Conservation (phyloP, 2,888 invertebrate species). For the Caenorhabditis panamensis region DNA sequence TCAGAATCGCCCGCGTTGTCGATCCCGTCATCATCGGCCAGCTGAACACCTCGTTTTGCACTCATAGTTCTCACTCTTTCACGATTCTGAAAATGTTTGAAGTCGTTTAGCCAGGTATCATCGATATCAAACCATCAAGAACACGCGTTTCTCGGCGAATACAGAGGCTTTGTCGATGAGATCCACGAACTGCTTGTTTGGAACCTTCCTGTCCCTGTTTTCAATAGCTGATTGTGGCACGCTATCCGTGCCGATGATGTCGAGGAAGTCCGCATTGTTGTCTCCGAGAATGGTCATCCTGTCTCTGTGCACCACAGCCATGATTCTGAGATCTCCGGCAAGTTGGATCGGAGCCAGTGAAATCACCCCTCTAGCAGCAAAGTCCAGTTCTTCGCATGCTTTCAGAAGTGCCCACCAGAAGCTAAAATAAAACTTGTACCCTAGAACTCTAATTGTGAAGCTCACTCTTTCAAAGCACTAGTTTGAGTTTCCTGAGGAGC, state of each 20-base stretch:
- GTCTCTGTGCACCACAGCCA: conserved; percentile 52
- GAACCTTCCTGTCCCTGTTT: conserved; percentile 27
- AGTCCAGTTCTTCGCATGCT: conserved; percentile 60
- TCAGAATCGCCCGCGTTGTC: conserved; percentile 54
- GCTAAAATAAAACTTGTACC: conserved; percentile 14
- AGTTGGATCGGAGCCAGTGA: conserved; percentile 47
- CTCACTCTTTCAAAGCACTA: conserved; percentile 39
- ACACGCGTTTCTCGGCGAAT: conserved; percentile 38
- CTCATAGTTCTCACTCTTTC: conserved; percentile 24
- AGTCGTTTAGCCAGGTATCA: too few relatives aligned
- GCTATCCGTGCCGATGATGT: conserved; percentile 39
- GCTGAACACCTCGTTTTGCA: conserved; percentile 23
- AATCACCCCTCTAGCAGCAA: conserved; percentile 52
- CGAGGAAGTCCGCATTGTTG: conserved; percentile 44
- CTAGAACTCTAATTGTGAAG: neutral
- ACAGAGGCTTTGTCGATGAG: conserved; percentile 49
- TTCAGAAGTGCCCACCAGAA: conserved; percentile 62
- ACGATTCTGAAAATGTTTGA: conserved; percentile 49
- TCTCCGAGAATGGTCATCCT: conserved; percentile 52
- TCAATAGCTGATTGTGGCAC: conserved; percentile 29
- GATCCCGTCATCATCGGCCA: conserved; percentile 36
- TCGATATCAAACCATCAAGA: conserved; percentile 40
- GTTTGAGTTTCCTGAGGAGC: conserved; percentile 39
- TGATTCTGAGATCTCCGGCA: conserved; percentile 40
- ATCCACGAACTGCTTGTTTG: conserved; percentile 40